Percentiles rank a stretch among this genome's conserved stretches.
Conservation (phyloP, 1,140 invertebrate genomes). For the Drosophila serrata region DNA sequence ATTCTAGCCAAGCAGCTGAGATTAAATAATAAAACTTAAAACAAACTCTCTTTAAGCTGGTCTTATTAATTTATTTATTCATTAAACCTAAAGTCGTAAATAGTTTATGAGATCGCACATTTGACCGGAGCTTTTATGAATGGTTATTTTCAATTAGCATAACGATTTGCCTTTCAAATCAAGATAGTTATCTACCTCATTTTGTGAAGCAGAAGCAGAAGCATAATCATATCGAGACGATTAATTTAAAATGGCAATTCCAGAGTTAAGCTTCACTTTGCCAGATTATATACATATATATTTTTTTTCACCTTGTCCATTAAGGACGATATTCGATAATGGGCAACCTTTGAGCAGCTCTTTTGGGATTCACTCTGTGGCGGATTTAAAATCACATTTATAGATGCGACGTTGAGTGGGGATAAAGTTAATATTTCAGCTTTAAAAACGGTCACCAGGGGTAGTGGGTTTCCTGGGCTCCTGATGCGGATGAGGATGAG, state of each 20-base stretch:
- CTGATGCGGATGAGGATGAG: background rate
- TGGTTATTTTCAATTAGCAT: conserved; percentile 26
- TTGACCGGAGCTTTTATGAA: background rate
- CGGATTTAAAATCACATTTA: conserved; percentile 42
- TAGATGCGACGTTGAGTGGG: conserved; percentile 28
- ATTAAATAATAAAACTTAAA: no score
- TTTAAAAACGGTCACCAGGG: conserved; percentile 38
- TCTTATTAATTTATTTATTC: background rate
- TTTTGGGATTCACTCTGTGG: conserved; percentile 21
- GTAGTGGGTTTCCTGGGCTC: background rate
- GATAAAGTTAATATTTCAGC: conserved; percentile 52
- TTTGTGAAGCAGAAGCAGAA: background rate
- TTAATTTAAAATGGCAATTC: conserved; percentile 11
- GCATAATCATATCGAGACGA: background rate
- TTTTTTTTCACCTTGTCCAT: conserved; percentile 4
- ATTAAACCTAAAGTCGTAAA: conserved; percentile 2
- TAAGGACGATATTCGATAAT: conserved; percentile 7
- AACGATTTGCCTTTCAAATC: conserved; percentile 12
- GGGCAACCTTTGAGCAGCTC: conserved; percentile 7
- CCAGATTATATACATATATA: no score
- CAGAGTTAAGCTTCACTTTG: conserved; percentile 4
- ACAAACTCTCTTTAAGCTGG: background rate
- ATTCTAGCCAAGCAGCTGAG: no score
- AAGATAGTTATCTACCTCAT: conserved; percentile 12
- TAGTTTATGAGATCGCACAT: conserved; percentile 3